Base-by-base conservation (phyloP, 2,113 vertebrate species). In the Thunnus maccoyii region DNA sequence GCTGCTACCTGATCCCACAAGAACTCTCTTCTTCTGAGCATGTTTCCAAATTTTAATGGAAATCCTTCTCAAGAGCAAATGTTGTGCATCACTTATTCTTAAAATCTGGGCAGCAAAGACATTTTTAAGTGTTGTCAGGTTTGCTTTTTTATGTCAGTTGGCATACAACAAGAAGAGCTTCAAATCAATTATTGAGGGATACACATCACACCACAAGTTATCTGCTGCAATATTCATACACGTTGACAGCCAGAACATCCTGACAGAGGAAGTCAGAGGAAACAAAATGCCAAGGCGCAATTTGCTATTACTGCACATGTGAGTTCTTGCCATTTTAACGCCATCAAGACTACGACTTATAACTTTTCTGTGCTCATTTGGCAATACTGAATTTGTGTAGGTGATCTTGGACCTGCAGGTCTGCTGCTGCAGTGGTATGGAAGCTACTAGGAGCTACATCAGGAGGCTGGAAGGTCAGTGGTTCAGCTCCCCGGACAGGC, bases 401-500 rank as follows among this genome's bases (percentile, higher is more conserved):
- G 15, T 27, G 54, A 78, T 48, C 27, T 63, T 32, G 17, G 65
- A 68, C 67, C 30, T 56, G 46, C 9, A 47, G 60, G 36, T 68
- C 51, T 60, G 69, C 46, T 36, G 44, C 61, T 61, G 27, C 52
- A 4, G 44, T 22, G 25, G 25, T 48, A 32, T 56, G 57, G 52
- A 36, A 22, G 60, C 61, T 44, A 2, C 15, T 17, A 6, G 48
- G 55, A 51, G 27, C 13, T 41, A 48, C 10, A 7, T 17, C 51
- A 65, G 13, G 30, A 61, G 46, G 67, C 67, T 66, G 7, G 25
- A 30, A 73, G 88, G 82, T 82, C 83, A 73, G 2, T 0, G 74
- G 78, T 84, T 86, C 72, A 65, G 8, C 50, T 71, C 70, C 0
- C 4, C 15, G 55, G 54, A 75, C 1, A 13, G 78, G 62, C 82